A percentile compares a stretch with the other conserved stretches of the same genome.
Evolutionary conservation across 2,797 vertebrate species (phyloP).

Genomic region (Phalanger gymnotis): DNA sequence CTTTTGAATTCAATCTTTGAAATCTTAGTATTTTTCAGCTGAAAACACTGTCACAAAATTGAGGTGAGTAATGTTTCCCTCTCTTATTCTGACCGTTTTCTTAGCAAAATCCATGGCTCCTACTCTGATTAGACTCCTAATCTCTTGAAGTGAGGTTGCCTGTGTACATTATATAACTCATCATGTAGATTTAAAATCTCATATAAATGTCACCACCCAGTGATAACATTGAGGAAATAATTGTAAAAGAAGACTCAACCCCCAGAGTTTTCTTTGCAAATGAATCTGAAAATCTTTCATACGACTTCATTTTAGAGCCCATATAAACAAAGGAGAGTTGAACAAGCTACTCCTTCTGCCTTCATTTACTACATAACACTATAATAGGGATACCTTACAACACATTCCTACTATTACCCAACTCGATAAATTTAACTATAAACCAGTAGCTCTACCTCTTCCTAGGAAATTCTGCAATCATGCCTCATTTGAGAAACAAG

Average conservation of each 20-base stretch:
- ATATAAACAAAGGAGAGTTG: neutral
- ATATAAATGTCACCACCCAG: slow-evolving; percentile 9
- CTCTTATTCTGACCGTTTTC: slow-evolving; percentile 24
- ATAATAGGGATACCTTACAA: neutral
- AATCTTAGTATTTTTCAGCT: neutral
- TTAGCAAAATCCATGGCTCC: neutral
- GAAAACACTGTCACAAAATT: neutral
- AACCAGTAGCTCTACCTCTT: neutral
- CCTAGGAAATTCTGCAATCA: neutral
- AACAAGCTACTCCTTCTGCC: neutral
- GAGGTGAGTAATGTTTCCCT: neutral
- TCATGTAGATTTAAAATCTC: slow-evolving; percentile 1
- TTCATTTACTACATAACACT: neutral
- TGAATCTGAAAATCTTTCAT: slow-evolving; percentile 37
- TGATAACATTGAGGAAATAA: slow-evolving; percentile 40
- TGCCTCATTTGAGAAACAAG: neutral
- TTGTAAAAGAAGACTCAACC: slow-evolving; percentile 13
- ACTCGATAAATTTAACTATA: neutral
- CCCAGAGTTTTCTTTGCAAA: slow-evolving; percentile 17
- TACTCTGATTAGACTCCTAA: neutral
- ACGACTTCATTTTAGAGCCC: slow-evolving; percentile 11
- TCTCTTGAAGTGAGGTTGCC: slow-evolving; percentile 12
- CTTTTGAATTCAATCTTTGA: neutral
- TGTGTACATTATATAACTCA: slow-evolving; percentile 30
- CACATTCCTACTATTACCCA: neutral